These are phyloP conservation scores for Tolypeutes matacus DNA, from an alignment of 2,797 vertebrate species.

Conservation along the genomic window DNA sequence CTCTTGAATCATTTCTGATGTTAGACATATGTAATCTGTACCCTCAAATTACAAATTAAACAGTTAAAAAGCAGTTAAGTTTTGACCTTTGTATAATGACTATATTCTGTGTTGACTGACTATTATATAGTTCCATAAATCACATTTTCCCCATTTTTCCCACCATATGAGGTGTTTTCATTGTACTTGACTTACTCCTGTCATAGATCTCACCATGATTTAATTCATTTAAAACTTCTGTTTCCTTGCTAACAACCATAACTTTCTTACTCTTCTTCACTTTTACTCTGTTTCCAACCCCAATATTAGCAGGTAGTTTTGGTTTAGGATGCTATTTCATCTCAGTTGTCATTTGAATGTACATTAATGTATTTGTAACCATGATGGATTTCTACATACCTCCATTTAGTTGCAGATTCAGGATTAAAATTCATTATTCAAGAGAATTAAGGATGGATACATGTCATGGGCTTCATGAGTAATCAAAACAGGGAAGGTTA, in stretches of 20 bases:
- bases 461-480: background rate
- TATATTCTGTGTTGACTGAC: slow-evolving; percentile 6
- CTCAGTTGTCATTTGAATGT: background rate
- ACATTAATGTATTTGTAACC: background rate
- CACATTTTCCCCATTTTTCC: background rate
- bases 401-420: background rate
- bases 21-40: background rate
- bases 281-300: background rate
- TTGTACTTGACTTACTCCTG: background rate
- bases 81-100: background rate
- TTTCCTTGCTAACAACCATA: background rate
- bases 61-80: background rate
- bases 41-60: background rate
- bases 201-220: background rate
- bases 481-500: background rate
- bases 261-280: background rate
- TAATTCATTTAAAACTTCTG: background rate
- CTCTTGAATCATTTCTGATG: background rate
- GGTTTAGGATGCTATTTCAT: background rate
- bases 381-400: background rate
- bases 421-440: background rate
- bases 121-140: background rate
- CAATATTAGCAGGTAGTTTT: background rate
- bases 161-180: background rate
- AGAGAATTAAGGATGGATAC: background rate